These are phyloP conservation scores for Gisinianus flammeolus DNA, from an alignment of 2,888 invertebrate species.

Conservation along the genomic window DNA sequence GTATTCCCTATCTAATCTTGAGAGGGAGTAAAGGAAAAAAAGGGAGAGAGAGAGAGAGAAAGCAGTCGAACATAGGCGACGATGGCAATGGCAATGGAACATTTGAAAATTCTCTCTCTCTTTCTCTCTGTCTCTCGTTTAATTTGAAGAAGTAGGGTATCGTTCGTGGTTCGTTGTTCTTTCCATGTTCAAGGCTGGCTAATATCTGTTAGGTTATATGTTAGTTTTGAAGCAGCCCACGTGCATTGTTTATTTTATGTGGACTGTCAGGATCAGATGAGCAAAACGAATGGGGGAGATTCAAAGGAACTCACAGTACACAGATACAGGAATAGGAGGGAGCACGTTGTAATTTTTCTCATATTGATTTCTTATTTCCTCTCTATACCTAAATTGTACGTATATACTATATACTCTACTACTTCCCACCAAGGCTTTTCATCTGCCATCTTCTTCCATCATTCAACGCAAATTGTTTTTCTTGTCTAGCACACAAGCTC, in stretches of 20 bases:
- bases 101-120: not conserved
- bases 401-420: too few species aligned
- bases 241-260: conserved; percentile 8
- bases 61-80: not conserved
- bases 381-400: too few species aligned
- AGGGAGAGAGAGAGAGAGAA: not conserved
- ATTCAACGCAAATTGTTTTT: too few species aligned
- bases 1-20: not conserved
- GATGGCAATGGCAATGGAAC: not conserved
- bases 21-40: not conserved
- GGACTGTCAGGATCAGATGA: conserved; percentile 7
- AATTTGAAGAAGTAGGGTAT: not conserved
- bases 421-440: too few species aligned
- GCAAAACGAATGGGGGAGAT: not conserved
- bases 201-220: not conserved
- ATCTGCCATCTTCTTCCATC: too few species aligned
- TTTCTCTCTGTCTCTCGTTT: too few species aligned
- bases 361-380: too few species aligned
- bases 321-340: too few species aligned
- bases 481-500: too few species aligned
- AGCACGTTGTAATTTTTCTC: too few species aligned
- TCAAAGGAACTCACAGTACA: not conserved
- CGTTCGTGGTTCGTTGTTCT: not conserved
- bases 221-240: not conserved
- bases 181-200: conserved; percentile 5